Percentiles rank a stretch among this genome's conserved stretches.
Evolutionary conservation across 2,797 vertebrate species (phyloP).

Genomic region (Myioborus miniatus): DNA sequence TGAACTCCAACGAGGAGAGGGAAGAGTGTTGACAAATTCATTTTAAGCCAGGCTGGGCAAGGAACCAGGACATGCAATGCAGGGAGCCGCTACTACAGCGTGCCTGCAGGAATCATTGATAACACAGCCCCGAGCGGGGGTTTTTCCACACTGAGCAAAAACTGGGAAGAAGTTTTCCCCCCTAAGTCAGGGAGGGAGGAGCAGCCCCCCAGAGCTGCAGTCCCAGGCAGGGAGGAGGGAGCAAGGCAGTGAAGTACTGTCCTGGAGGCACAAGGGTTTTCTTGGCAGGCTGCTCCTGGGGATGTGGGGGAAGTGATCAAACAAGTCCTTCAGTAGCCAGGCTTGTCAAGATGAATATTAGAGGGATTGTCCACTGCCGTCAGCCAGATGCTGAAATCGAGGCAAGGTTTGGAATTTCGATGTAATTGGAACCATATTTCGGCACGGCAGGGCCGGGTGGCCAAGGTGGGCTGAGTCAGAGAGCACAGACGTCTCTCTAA

Average conservation of each 20-base stretch:
- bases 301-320: slow-evolving; percentile 38
- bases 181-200: not conserved
- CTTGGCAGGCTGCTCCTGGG: slow-evolving; percentile 40
- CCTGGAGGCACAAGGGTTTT: not conserved
- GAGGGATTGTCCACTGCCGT: slow-evolving; percentile 56
- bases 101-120: slow-evolving; percentile 40
- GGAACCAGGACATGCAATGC: slow-evolving; percentile 1
- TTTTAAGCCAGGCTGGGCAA: slow-evolving; percentile 61
- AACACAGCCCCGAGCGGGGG: not conserved
- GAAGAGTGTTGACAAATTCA: slow-evolving; percentile 64
- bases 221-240: not conserved
- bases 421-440: slow-evolving; percentile 60
- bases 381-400: slow-evolving; percentile 49
- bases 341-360: slow-evolving; percentile 50
- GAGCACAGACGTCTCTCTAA: slow-evolving; percentile 27
- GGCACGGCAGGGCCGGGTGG: not conserved
- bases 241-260: not conserved
- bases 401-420: slow-evolving; percentile 46
- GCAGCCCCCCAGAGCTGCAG: not conserved
- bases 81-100: slow-evolving; percentile 36
- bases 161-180: not conserved
- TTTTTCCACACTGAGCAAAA: not conserved
- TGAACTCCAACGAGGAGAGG: slow-evolving; percentile 57
- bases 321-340: slow-evolving; percentile 61
- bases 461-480: slow-evolving; percentile 59